Conservation (phyloP, 2,113 vertebrate genomes). For the Todiramphus saurophagus region DNA sequence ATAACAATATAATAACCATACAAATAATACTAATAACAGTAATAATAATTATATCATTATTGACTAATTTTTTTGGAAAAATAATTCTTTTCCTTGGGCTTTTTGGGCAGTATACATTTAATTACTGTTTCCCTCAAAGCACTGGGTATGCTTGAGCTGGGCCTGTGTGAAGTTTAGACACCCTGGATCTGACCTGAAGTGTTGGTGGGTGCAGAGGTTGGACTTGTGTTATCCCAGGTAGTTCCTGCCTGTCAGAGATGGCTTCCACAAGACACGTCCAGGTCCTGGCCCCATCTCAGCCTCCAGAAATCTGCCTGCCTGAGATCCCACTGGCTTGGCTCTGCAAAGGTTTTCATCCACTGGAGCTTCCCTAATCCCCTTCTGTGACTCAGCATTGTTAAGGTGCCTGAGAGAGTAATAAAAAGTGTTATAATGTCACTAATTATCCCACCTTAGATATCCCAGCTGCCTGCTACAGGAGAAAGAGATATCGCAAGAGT, state of each 20-base stretch:
- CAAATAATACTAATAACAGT: no score
- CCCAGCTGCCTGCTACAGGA: neutral
- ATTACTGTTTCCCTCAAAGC: no score
- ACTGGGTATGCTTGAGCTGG: accelerated
- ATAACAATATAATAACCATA: neutral
- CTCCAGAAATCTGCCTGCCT: neutral
- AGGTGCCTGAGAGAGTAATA: neutral
- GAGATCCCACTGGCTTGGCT: neutral
- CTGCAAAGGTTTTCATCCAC: neutral
- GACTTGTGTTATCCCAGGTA: neutral
- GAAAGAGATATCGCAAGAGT: neutral
- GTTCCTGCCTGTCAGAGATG: neutral
- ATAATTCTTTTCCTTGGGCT: accelerated
- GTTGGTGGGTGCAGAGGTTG: neutral
- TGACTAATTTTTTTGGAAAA: neutral
- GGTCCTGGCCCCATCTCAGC: neutral
- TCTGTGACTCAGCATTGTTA: neutral
- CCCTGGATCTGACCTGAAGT: accelerated
- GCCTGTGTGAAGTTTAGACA: neutral
- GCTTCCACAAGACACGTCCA: neutral
- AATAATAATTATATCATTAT: neutral
- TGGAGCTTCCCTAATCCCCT: neutral
- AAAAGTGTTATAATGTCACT: neutral
- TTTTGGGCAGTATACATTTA: neutral
- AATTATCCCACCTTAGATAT: neutral